Conservation (phyloP, 1,140 invertebrate genomes). For the Polypedilum vanderplanki region DNA sequence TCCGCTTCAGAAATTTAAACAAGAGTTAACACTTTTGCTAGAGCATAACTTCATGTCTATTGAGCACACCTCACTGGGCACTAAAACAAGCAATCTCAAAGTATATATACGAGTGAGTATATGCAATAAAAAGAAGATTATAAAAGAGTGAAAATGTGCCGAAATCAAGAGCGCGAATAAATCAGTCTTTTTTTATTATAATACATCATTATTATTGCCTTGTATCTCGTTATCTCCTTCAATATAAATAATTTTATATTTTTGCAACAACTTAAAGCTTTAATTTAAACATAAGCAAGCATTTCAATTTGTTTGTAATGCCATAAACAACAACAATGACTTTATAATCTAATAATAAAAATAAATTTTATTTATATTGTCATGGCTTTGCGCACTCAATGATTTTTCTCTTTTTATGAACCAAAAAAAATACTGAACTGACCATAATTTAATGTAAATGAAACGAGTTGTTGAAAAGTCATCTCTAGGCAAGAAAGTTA, state of each 20-base stretch:
- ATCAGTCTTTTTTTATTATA: background rate
- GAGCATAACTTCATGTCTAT: too few relatives aligned
- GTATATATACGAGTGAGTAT: too few relatives aligned
- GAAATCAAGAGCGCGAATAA: slow-evolving; percentile 12
- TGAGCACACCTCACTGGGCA: too few relatives aligned
- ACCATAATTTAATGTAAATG: slow-evolving; percentile 19
- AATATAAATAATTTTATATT: background rate
- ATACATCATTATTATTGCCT: background rate
- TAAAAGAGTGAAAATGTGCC: background rate
- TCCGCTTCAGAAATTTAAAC: too few relatives aligned
- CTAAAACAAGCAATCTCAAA: too few relatives aligned
- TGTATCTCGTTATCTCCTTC: slow-evolving; percentile 9
- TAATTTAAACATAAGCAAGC: slow-evolving; percentile 5
- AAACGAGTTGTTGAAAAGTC: background rate
- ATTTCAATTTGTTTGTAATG: too few relatives aligned
- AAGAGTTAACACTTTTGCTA: too few relatives aligned
- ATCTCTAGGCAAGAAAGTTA: too few relatives aligned
- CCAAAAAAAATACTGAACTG: background rate
- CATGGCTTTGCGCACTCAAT: background rate
- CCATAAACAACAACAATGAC: slow-evolving; percentile 10
- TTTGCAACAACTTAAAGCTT: background rate
- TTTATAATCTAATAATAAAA: slow-evolving; percentile 17
- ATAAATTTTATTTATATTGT: background rate
- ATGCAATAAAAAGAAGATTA: background rate
- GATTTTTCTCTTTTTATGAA: background rate